Percentiles rank a stretch among this genome's conserved stretches.
Conservation (phyloP, 2,888 invertebrate genomes). For the Loripinus fragilis region DNA sequence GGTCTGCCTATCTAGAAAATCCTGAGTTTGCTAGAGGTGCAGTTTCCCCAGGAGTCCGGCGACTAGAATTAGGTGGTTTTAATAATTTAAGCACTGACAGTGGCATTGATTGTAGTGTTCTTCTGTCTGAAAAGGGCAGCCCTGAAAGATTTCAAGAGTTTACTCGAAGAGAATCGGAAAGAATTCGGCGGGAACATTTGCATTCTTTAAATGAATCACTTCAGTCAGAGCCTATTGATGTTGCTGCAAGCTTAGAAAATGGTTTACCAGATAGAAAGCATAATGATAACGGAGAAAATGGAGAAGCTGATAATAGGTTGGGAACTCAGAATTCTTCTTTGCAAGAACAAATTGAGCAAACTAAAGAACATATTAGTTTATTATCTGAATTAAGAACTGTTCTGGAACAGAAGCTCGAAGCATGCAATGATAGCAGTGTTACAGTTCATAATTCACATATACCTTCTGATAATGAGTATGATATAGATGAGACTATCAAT, state of each 20-base stretch:
- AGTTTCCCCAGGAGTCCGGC: conserved; percentile 28
- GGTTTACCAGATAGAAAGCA: too few species aligned
- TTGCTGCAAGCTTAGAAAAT: not conserved
- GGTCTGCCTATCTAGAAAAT: conserved; percentile 15
- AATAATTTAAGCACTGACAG: conserved; percentile 63
- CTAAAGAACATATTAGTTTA: conserved; percentile 36
- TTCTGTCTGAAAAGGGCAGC: conserved; percentile 50
- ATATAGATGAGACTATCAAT: not conserved
- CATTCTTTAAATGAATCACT: not conserved
- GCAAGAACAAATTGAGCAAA: conserved; percentile 33
- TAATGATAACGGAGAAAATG: not conserved
- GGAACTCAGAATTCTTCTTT: conserved; percentile 2
- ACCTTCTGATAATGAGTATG: not conserved
- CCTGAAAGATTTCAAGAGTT: conserved; percentile 55
- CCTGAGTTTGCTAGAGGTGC: not conserved
- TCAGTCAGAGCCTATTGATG: not conserved
- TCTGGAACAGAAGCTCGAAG: conserved; percentile 25
- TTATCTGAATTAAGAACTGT: conserved; percentile 34
- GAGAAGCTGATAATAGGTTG: not conserved
- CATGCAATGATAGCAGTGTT: conserved; percentile 6
- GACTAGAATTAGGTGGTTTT: conserved; percentile 38
- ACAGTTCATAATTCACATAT: not conserved
- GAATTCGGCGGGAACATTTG: conserved; percentile 43
- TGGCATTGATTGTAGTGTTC: conserved; percentile 63
- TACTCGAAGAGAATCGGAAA: conserved; percentile 53